A percentile compares a stretch with the other conserved stretches of the same genome.
Conservation (phyloP, 2,888 invertebrate species). For the Dolichopus griseipennis region DNA sequence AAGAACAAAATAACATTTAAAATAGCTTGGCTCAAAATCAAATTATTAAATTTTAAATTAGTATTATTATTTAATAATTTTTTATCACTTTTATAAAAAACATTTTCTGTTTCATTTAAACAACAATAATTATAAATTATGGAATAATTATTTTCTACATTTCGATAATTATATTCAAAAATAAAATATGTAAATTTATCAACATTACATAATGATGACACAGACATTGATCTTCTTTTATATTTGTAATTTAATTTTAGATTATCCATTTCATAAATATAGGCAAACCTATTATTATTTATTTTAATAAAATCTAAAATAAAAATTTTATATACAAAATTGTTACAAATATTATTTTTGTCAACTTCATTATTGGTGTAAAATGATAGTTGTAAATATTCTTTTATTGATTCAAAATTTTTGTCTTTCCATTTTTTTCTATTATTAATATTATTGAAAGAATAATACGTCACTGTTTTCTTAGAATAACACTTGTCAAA, state of each 20-base stretch:
- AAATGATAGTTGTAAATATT: too few species aligned
- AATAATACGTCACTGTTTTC: too few species aligned
- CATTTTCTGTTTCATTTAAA: neutral
- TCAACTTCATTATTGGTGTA: too few species aligned
- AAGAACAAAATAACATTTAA: neutral
- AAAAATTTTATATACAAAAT: too few species aligned
- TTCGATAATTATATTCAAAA: neutral
- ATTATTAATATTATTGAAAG: too few species aligned
- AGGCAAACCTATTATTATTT: neutral
- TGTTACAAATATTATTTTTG: too few species aligned
- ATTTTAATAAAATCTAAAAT: neutral
- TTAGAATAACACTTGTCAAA: too few species aligned
- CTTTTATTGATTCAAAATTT: too few species aligned
- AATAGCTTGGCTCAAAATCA: neutral
- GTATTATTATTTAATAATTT: neutral
- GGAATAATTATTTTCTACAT: neutral
- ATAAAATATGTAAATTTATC: too few species aligned
- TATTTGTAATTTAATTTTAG: constrained; percentile 43
- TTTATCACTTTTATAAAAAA: neutral
- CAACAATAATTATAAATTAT: too few species aligned
- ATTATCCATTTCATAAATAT: constrained; percentile 12
- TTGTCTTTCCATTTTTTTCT: too few species aligned
- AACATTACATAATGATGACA: neutral
- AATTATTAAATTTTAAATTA: neutral
- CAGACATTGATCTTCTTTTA: constrained; percentile 34